Evolutionary conservation across 2,797 vertebrate genomes (phyloP), one percentile per base, ranked within the genome.

Genomic region (Labroides dimidiatus): DNA sequence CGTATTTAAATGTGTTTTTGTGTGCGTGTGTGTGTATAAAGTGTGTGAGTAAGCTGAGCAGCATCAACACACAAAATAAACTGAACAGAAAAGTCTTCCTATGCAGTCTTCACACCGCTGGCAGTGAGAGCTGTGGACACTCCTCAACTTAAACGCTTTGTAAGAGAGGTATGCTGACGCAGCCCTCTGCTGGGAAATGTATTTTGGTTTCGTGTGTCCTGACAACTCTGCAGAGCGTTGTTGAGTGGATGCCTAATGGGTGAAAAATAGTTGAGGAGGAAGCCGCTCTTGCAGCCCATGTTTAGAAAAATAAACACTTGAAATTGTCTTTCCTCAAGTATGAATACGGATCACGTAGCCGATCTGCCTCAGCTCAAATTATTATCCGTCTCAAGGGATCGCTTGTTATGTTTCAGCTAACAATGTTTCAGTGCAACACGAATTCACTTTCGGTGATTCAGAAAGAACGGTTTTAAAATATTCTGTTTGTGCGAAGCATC

Each of bases 41-140:
- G 57, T 27, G 41, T 47, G 21, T 72, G 41, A 75, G 3, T 39
- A 14, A 75, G 68, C 54, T 52, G 33, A 70, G 64, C 49, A 55
- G 60, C 33, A 58, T 71, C 45, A 61, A 58, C 57, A 75, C 42
- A 77, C 53, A 64, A 78, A 55, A 62, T 16, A 72, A 73, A 69
- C 66, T 65, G 54, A 53, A 52, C 33, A 16, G 48, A 24, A 24
- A 14, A 49, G 12, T 15, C 47, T 15, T 24, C 47, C 13, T 49
- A 21, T 49, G 47, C 47, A 48, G 62, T 60, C 45, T 56, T 51
- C 55, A 70, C 68, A 51, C 6, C 45, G 56, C 56, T 45, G 13
- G 36, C 24, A 2, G 41, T 13, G 50, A 23, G 56, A 1, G 30
- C 24, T 33, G 58, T 56, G 63, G 33, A 58, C 17, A 23, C 20